Conservation (phyloP, 2,888 invertebrate genomes). For the Rhagophthalmus giganteus region DNA sequence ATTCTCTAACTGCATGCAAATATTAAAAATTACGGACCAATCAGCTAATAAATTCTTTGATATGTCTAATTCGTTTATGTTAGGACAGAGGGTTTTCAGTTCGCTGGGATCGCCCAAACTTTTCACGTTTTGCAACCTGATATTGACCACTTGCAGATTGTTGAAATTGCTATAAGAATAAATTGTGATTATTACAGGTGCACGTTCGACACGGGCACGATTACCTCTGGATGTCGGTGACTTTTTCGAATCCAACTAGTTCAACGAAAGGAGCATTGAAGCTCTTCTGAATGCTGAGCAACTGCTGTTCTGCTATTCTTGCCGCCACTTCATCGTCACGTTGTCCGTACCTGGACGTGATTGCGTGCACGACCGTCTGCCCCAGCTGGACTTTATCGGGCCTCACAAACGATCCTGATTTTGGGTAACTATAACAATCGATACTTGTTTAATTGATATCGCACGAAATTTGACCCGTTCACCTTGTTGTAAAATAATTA, state of each 20-base stretch:
- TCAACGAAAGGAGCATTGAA: constrained; percentile 83
- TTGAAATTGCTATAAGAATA: constrained; percentile 63
- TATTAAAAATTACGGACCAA: constrained; percentile 71
- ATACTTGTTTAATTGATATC: too few species aligned
- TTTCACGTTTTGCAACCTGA: constrained; percentile 68
- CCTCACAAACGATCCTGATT: constrained; percentile 86
- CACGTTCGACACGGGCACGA: constrained; percentile 10
- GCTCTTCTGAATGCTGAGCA: constrained; percentile 68
- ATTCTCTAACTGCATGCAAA: constrained; percentile 66
- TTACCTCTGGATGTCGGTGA: constrained; percentile 63
- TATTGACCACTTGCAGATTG: constrained; percentile 67
- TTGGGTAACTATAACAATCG: constrained; percentile 68
- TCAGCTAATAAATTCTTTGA: constrained; percentile 74
- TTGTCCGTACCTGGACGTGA: constrained; percentile 68
- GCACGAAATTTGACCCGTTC: too few species aligned
- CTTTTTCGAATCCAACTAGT: constrained; percentile 89
- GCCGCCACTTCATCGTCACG: constrained; percentile 64
- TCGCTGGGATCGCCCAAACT: constrained; percentile 63
- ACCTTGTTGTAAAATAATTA: constrained; percentile 79
- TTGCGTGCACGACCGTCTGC: constrained; percentile 73
- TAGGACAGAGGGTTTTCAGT: constrained; percentile 68
- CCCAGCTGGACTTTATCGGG: constrained; percentile 77
- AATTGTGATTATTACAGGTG: neutral
- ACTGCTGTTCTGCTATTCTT: constrained; percentile 60
- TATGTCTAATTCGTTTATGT: constrained; percentile 71